Conservation (phyloP, 2,113 vertebrate species). For the Sclerurus mexicanus region DNA sequence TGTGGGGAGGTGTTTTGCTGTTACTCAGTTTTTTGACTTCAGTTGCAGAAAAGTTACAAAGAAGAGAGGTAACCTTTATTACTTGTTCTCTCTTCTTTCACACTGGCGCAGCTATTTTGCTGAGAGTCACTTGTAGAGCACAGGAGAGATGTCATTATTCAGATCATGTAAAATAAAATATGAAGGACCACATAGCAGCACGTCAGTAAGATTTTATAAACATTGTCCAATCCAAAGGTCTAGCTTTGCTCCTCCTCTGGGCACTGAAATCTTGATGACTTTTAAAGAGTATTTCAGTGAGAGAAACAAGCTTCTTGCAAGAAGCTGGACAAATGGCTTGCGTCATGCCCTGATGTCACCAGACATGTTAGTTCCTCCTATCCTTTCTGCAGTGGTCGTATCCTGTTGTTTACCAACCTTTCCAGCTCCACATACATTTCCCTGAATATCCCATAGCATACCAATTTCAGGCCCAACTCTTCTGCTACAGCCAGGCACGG, state of each 20-base stretch:
- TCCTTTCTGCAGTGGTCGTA: background rate
- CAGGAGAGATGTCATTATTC: background rate
- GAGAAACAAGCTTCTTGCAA: background rate
- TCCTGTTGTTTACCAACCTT: background rate
- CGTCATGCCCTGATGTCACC: background rate
- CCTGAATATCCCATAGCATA: background rate
- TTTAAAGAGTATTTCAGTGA: background rate
- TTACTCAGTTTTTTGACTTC: background rate
- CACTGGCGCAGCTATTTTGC: background rate
- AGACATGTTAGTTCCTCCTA: background rate
- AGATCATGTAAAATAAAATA: background rate
- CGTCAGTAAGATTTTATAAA: background rate
- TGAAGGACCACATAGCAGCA: rapidly evolving
- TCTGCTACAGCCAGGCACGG: background rate
- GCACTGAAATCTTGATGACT: background rate
- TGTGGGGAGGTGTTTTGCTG: background rate
- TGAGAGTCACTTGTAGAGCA: background rate
- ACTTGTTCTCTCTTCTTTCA: background rate
- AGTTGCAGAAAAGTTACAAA: background rate
- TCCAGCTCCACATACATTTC: background rate
- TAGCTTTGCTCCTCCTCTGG: background rate
- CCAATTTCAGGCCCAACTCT: background rate
- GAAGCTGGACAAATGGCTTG: background rate
- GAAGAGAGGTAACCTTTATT: background rate
- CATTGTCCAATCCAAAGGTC: background rate